Evolutionary conservation across 2,797 vertebrate genomes (phyloP).

Genomic region (Momotus momota): DNA sequence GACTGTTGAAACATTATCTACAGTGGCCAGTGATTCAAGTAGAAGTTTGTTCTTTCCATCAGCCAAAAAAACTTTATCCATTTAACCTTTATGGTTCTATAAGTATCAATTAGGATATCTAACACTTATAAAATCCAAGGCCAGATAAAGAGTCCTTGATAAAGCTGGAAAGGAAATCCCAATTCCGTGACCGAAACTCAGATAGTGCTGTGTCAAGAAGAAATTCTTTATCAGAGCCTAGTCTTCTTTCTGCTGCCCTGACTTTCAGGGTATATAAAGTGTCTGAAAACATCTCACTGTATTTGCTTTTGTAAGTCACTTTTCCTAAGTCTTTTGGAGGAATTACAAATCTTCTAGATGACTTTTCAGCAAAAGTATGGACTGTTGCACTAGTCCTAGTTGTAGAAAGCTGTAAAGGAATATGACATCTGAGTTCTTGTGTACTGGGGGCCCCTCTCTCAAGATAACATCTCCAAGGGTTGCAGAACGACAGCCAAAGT

Average conservation of each 20-base stretch:
- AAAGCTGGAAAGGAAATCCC: slow-evolving; percentile 15
- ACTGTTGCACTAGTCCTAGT: neutral
- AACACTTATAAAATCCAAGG: neutral
- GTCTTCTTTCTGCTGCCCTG: neutral
- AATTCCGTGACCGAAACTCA: neutral
- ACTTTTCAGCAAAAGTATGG: neutral
- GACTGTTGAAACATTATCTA: neutral
- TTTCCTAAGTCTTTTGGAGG: neutral
- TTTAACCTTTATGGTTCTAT: neutral
- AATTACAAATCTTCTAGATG: neutral
- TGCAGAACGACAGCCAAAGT: neutral
- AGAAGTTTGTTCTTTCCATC: neutral
- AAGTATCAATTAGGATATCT: neutral
- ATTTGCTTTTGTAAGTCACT: neutral
- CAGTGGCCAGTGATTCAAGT: neutral
- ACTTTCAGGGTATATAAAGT: neutral
- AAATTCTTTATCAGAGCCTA: neutral
- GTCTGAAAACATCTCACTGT: neutral
- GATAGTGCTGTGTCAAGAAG: neutral
- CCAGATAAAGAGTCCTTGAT: neutral
- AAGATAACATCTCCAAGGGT: neutral
- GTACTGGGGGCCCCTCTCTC: neutral
- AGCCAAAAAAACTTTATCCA: neutral
- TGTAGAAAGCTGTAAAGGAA: neutral
- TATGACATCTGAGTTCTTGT: neutral